Evolutionary conservation across 1,140 invertebrate species (phyloP), one percentile per base, ranked within the genome.

Genomic region (Leguminivora glycinivorella): DNA sequence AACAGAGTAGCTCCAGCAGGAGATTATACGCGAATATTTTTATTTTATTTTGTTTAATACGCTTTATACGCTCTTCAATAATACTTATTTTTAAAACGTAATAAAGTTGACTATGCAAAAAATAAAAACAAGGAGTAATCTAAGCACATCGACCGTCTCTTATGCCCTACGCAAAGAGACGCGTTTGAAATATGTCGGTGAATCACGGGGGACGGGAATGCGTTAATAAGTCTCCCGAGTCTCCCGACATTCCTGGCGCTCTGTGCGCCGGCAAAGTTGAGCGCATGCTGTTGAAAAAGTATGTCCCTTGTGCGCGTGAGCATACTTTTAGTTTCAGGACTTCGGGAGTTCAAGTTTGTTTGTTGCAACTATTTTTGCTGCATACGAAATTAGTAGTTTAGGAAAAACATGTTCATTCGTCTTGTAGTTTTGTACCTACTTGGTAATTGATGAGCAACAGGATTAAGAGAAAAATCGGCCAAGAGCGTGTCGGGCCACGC

Each of bases 201-300:
- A 84, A 86, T 83, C 82, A 84, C 76, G 76, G 75, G 70, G 73
- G 73, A 67, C 70, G 68, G 72, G 83, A 86, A 84, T 84, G 82
- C 82, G 83, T 83, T 84, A 84, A 83, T 83, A 84, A 82, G 80
- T 79, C 80, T 72, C 78, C 56, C 56, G 75, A 82, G 80, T 79
- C 80, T 72, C 78, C 56, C 56, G 75, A 76, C 72, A 81, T 80
- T 73, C 73, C 74, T 67, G 77, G 75, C 75, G 40, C n/a, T 43
- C 47, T 19, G 47, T 7, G 10, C 47, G 47, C 47, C 47, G 22
- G 47, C 47, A n/a, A 52, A 52, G 17, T 52, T 52, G 9, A 7
- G 47, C 47, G 47, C 47, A 52, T 52, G 9, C 17, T 52, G 47
- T 52, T 52, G 17, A 52, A 52, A 52, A 52, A 52, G 47, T 52